Percentiles rank a stretch among this genome's conserved stretches.
Conservation (phyloP, 2,113 vertebrate genomes). For the Forbesichthys agassizii region DNA sequence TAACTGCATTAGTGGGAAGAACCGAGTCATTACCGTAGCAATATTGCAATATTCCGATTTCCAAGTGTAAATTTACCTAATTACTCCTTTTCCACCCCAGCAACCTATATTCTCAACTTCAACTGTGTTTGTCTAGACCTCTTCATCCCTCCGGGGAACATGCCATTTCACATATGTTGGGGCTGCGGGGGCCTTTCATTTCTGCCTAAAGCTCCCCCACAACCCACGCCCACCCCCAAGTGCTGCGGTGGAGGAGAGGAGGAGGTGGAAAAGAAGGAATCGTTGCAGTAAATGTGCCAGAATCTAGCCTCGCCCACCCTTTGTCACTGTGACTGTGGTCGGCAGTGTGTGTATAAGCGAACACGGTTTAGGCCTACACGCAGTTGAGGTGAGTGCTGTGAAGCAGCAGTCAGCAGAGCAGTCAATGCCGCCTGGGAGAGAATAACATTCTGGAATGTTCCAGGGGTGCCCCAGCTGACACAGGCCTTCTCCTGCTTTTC, state of each 20-base stretch:
- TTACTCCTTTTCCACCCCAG: no score
- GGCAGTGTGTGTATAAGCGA: no score
- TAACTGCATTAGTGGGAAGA: no score
- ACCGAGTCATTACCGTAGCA: no score
- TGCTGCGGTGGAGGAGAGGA: constrained; percentile 42
- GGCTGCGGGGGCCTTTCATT: constrained; percentile 55
- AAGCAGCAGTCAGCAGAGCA: no score
- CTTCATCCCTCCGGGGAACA: constrained; percentile 48
- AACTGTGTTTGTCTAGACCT: constrained; percentile 13
- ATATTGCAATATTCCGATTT: no score
- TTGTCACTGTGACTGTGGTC: background rate
- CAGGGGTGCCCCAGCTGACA: no score
- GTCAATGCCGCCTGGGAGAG: no score
- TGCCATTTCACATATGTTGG: constrained; percentile 57
- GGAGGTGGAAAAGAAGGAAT: constrained; percentile 9
- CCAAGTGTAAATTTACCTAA: no score
- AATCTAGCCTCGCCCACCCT: background rate
- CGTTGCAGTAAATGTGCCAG: background rate
- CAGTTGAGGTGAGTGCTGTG: no score
- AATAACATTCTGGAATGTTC: no score
- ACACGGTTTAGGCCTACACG: no score
- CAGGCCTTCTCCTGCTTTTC: background rate
- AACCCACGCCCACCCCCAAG: background rate
- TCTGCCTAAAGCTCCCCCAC: constrained; percentile 40
- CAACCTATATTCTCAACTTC: background rate